Evolutionary conservation across 92 coral and sea anemone species (phyloP).

Genomic region (Hydrozoanthus gracilis): DNA sequence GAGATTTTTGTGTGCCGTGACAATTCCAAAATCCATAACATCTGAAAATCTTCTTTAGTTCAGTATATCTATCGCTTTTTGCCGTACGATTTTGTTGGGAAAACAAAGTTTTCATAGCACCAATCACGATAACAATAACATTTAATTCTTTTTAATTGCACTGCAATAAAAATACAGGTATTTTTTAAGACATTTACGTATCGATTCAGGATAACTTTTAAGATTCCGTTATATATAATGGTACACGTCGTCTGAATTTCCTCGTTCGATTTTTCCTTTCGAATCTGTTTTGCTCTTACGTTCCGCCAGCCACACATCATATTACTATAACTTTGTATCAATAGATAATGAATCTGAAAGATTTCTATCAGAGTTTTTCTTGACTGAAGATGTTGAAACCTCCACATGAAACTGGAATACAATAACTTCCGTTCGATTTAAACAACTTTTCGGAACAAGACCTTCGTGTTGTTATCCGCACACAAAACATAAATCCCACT

Average conservation of each 20-base stretch:
- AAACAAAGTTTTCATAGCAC: no score
- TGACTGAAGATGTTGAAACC: neutral
- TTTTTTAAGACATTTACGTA: neutral
- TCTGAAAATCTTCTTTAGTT: no score
- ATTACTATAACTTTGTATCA: neutral
- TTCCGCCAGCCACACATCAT: neutral
- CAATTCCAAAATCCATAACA: no score
- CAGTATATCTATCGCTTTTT: no score
- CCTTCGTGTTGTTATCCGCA: neutral
- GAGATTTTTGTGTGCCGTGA: no score
- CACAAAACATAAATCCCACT: neutral
- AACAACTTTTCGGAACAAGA: neutral
- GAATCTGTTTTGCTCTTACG: neutral
- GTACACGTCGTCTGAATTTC: neutral
- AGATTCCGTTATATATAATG: neutral
- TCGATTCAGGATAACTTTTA: neutral
- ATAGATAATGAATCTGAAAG: neutral
- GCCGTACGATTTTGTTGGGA: no score
- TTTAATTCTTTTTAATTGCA: no score
- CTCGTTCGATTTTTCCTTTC: neutral
- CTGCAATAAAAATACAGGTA: neutral
- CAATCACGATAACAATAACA: no score
- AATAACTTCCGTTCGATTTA: neutral
- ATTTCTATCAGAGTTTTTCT: neutral
- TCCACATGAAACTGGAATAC: neutral